These are phyloP conservation scores for Lithobates sylvaticus DNA, from an alignment of 2,797 vertebrate species.

Conservation along the genomic window DNA sequence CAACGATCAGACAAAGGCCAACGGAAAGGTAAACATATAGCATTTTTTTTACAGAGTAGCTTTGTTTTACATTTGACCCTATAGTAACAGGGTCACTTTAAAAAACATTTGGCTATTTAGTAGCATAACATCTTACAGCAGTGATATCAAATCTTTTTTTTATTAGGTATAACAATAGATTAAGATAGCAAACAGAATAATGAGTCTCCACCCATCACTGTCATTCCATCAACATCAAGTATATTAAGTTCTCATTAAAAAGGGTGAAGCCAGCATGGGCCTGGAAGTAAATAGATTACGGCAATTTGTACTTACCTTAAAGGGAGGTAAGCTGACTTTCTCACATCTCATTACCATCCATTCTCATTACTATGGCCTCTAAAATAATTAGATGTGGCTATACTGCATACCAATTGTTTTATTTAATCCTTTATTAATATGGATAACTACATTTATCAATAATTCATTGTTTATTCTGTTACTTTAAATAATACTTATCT, in stretches of 20 bases:
- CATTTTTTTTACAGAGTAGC: neutral
- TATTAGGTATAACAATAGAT: slow-evolving; percentile 16
- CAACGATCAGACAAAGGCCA: no score
- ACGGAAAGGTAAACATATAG: no score
- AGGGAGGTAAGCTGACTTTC: slow-evolving; percentile 1
- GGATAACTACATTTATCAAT: neutral
- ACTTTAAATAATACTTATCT: neutral
- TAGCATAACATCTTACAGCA: neutral
- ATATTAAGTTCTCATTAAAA: slow-evolving; percentile 25
- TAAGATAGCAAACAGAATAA: slow-evolving; percentile 24
- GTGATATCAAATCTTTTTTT: slow-evolving; percentile 12
- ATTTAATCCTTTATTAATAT: neutral
- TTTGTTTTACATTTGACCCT: neutral
- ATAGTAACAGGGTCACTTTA: neutral
- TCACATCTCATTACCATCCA: slow-evolving; percentile 3
- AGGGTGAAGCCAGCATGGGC: slow-evolving; percentile 11
- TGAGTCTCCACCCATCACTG: slow-evolving; percentile 31
- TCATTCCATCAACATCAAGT: slow-evolving; percentile 7
- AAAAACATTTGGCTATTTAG: neutral
- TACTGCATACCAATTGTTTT: neutral
- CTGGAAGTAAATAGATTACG: slow-evolving; percentile 7
- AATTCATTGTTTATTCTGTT: neutral
- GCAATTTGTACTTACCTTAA: slow-evolving; percentile 40
- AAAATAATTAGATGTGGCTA: slow-evolving; percentile 6
- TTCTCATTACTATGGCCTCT: neutral